These are phyloP conservation scores for Vanessa cardui DNA, from an alignment of 2,888 invertebrate species.

Conservation along the genomic window DNA sequence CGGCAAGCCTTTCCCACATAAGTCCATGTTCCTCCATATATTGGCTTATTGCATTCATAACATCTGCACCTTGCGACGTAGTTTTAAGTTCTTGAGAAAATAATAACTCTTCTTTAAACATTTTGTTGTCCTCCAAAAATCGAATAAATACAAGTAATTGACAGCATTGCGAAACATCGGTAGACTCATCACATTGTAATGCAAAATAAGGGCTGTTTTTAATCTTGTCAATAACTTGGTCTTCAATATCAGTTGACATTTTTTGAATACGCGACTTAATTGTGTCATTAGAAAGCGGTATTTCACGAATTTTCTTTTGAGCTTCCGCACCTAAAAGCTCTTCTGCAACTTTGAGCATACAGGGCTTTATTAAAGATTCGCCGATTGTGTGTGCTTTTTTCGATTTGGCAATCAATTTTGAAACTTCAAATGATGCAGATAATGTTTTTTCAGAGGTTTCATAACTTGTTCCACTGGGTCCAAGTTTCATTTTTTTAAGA, in stretches of 20 bases:
- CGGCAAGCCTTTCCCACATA: too few species aligned
- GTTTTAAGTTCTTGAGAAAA: conserved; percentile 28
- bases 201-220: conserved; percentile 6
- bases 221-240: conserved; percentile 7
- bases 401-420: conserved; percentile 31
- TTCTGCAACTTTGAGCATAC: conserved; percentile 42
- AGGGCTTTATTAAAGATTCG: conserved; percentile 39
- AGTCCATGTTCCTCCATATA: conserved; percentile 24
- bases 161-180: conserved; percentile 44
- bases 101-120: conserved; percentile 27
- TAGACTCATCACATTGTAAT: conserved; percentile 28
- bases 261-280: conserved; percentile 41
- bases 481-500: conserved; percentile 21
- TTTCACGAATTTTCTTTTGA: conserved; percentile 39
- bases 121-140: conserved; percentile 41
- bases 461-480: conserved; percentile 18
- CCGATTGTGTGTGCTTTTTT: conserved; percentile 40
- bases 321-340: conserved; percentile 36
- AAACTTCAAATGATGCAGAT: conserved; percentile 31
- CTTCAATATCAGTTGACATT: conserved; percentile 39
- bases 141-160: conserved; percentile 43
- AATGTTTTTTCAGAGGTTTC: conserved; percentile 24
- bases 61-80: conserved; percentile 25
- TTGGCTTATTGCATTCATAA: conserved; percentile 25
- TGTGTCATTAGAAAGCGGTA: conserved; percentile 40